phyloP scores from a whole-genome alignment of 2,888 invertebrate genomes.

The Baccha elongata region DNA sequence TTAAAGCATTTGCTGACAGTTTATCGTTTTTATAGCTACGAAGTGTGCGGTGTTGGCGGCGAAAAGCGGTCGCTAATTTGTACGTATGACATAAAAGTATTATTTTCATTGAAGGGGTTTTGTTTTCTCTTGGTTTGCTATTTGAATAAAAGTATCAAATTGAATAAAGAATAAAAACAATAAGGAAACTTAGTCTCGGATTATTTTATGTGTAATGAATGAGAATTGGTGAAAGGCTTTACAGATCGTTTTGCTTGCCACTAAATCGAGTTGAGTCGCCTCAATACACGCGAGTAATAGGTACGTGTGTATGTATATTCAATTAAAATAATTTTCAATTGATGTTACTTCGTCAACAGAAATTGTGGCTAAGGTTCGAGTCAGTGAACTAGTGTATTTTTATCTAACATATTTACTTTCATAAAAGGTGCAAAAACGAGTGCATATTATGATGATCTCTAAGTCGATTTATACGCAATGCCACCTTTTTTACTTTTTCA shows the following conservation, averaged over 20 bases:
- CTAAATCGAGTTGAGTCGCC: background rate
- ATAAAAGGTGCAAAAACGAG: no score
- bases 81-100: slow-evolving; percentile 24
- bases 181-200: slow-evolving; percentile 46
- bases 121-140: slow-evolving; percentile 23
- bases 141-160: slow-evolving; percentile 26
- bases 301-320: no score
- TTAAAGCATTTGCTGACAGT: slow-evolving; percentile 26
- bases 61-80: slow-evolving; percentile 49
- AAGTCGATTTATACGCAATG: no score
- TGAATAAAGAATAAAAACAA: slow-evolving; percentile 14
- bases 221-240: slow-evolving; percentile 23
- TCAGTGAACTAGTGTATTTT: background rate
- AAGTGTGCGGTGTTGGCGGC: slow-evolving; percentile 25
- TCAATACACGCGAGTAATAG: no score
- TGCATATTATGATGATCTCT: no score
- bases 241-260: slow-evolving; percentile 6
- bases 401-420: no score
- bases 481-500: no score
- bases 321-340: no score
- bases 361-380: background rate
- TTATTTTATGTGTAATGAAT: slow-evolving; percentile 40
- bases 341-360: no score
- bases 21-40: slow-evolving; percentile 27
- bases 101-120: slow-evolving; percentile 26